Percentiles rank a stretch among this genome's conserved stretches.
Evolutionary conservation across 2,113 vertebrate species (phyloP).

Genomic region (Laterallus jamaicensis): DNA sequence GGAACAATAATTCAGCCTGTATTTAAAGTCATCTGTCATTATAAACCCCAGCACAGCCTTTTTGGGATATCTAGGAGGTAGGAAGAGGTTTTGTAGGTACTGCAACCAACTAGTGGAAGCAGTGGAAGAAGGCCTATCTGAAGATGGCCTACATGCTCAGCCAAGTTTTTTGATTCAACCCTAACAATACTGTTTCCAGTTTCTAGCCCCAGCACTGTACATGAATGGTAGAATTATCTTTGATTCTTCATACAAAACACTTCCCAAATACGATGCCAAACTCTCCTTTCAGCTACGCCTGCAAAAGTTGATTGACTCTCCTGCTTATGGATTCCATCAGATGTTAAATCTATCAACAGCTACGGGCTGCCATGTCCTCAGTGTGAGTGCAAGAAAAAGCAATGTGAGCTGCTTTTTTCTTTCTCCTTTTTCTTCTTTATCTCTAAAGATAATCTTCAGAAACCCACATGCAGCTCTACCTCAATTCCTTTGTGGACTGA

Average conservation of each 20-base stretch:
- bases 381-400: neutral
- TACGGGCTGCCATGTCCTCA: neutral
- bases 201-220: neutral
- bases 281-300: neutral
- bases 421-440: neutral
- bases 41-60: neutral
- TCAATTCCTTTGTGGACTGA: conserved; percentile 30
- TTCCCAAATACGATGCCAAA: neutral
- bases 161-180: neutral
- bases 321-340: neutral
- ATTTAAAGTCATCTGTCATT: neutral
- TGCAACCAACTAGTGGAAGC: neutral
- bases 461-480: neutral
- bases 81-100: neutral
- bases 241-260: neutral
- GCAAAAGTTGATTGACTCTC: neutral
- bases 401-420: neutral
- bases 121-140: neutral
- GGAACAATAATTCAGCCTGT: neutral
- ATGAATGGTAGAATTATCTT: neutral
- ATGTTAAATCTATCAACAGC: neutral
- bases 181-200: neutral
- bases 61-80: neutral
- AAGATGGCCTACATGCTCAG: neutral
- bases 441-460: conserved; percentile 34